Conservation (phyloP, 1,140 invertebrate genomes). For the Dendroctonus valens region DNA sequence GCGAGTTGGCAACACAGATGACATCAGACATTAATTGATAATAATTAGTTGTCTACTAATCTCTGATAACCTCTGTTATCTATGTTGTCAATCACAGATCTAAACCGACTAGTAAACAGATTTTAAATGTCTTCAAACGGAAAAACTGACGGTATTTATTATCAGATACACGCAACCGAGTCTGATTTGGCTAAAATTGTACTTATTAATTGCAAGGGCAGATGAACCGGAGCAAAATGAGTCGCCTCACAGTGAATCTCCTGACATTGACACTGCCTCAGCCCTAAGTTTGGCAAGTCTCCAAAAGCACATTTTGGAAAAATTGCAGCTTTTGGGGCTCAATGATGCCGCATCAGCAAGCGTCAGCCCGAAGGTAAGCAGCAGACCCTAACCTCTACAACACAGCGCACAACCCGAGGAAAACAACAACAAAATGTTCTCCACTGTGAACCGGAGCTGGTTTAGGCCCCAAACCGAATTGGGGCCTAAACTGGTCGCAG, state of each 20-base stretch:
- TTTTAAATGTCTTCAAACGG: too few relatives aligned
- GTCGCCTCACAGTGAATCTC: background rate
- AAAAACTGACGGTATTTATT: too few relatives aligned
- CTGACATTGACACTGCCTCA: slow-evolving; percentile 3
- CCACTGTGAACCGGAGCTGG: background rate
- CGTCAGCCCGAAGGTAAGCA: slow-evolving; percentile 27
- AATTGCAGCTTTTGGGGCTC: slow-evolving; percentile 37
- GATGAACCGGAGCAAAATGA: too few relatives aligned
- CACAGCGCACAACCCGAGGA: background rate
- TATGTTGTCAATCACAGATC: too few relatives aligned
- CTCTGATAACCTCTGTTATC: too few relatives aligned
- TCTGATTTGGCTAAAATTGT: too few relatives aligned
- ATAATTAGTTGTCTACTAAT: too few relatives aligned
- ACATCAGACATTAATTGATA: too few relatives aligned
- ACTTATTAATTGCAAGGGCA: too few relatives aligned
- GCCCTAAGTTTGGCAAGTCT: slow-evolving; percentile 9
- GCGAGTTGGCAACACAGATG: too few relatives aligned
- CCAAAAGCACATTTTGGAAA: slow-evolving; percentile 37
- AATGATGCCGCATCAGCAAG: slow-evolving; percentile 27
- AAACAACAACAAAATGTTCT: background rate
- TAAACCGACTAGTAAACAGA: too few relatives aligned
- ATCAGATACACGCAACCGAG: too few relatives aligned
- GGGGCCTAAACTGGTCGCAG: background rate
- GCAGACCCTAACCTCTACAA: slow-evolving; percentile 12
- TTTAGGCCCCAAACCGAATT: background rate